Evolutionary conservation across 2,888 invertebrate genomes (phyloP).

Genomic region (Leucoptera coffeella): DNA sequence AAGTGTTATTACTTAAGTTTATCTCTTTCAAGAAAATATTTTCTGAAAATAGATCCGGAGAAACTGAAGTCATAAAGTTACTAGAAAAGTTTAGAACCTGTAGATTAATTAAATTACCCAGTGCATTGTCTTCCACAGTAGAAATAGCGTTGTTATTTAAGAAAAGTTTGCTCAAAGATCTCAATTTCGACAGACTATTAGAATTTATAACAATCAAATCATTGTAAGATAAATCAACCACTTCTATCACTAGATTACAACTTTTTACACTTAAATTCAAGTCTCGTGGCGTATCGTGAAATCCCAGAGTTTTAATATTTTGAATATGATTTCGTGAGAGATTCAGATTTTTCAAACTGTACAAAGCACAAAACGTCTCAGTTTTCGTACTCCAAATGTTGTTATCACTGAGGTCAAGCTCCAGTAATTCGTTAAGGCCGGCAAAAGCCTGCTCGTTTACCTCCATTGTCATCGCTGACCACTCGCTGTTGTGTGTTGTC

Average conservation of each 20-base stretch:
- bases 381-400: constrained; percentile 71
- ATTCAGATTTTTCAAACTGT: constrained; percentile 64
- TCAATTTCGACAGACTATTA: constrained; percentile 62
- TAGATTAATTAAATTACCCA: constrained; percentile 61
- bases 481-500: constrained; percentile 71
- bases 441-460: constrained; percentile 63
- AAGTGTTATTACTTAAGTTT: constrained; percentile 68
- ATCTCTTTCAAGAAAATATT: constrained; percentile 62
- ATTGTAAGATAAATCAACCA: constrained; percentile 68
- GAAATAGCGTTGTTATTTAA: constrained; percentile 73
- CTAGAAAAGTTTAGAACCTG: constrained; percentile 71
- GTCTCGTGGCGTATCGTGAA: constrained; percentile 61
- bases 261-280: constrained; percentile 54
- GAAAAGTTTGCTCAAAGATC: constrained; percentile 60
- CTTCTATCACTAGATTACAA: constrained; percentile 63
- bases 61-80: constrained; percentile 68
- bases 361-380: constrained; percentile 65
- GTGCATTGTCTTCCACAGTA: constrained; percentile 65
- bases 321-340: constrained; percentile 72
- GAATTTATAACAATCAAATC: constrained; percentile 65
- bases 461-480: constrained; percentile 73
- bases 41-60: constrained; percentile 67
- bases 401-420: constrained; percentile 66
- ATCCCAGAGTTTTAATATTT: constrained; percentile 66
- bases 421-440: constrained; percentile 60